Percentiles rank a stretch among this genome's conserved stretches.
phyloP scores from a whole-genome alignment of 2,113 vertebrate genomes.

The Tetrax tetrax region DNA sequence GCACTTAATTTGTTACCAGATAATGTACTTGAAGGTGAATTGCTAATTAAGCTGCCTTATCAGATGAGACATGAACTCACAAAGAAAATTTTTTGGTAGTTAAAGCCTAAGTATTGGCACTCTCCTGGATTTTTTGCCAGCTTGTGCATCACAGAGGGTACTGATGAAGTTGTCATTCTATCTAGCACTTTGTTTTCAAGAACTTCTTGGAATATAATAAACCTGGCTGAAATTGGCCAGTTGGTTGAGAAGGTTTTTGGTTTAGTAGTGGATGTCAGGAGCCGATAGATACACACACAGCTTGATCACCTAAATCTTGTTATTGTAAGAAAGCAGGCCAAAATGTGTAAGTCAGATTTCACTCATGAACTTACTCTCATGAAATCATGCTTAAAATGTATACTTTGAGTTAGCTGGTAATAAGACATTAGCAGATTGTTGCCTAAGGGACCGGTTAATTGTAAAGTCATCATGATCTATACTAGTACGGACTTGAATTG shows the following conservation, averaged over 20 bases:
- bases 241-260: not conserved
- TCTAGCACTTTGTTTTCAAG: not conserved
- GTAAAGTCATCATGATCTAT: not conserved
- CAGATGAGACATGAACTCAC: not conserved
- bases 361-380: not conserved
- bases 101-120: not conserved
- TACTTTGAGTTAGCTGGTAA: not conserved
- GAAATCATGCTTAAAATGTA: not conserved
- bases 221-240: not conserved
- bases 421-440: not conserved
- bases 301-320: not conserved
- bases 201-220: not conserved
- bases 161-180: not conserved
- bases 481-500: not conserved
- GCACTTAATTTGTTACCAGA: not conserved
- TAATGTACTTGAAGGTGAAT: not conserved
- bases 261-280: not conserved
- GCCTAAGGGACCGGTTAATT: not conserved
- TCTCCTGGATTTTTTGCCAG: not conserved
- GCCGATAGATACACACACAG: not conserved
- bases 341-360: not conserved
- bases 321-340: not conserved
- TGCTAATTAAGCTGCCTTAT: not conserved
- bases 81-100: not conserved
- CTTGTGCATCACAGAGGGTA: not conserved